Base-by-base conservation (phyloP, 2,888 invertebrate genomes). In the Pediacus dermestoides region DNA sequence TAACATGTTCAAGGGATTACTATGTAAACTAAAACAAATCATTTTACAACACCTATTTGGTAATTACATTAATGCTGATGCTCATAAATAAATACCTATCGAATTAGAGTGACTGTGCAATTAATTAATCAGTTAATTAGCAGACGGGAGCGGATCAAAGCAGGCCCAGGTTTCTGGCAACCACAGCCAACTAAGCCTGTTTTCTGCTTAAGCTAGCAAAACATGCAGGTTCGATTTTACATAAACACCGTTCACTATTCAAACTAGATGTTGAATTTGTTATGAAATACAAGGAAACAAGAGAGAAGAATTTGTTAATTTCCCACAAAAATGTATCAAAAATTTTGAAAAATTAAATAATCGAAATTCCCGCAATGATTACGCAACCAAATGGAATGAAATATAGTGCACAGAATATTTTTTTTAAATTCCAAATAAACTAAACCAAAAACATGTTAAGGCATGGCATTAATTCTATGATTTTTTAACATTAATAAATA, bases 41-140 rank as follows among this genome's bases (percentile, higher is more conserved):
- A 12, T 11, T 34, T 40, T 48, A 39, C 55, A 64, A 66, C 66
- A 66, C 66, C 64, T 66, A 55, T 14, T 13, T 4, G 50, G 55
- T 67, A 65, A 67, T 67, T 64, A 64, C 60, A 63, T 67, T 67
- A 66, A 63, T 63, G 64, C 59, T 60, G 65, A 56, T 67, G 66
- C 65, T 67, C 66, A 67, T 67, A 62, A 66, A 67, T 67, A 67
- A 67, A 64, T 58, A 60, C 56, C 58, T 52, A 61, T 60, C 64
- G 61, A 65, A 67, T 67, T 66, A 65, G 61, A 64, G 61, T 60
- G 64, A 64, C 63, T 65, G 63, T 61, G 67, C 67, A 65, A 67
- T 67, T 68, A 68, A 67, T 67, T 67, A 68, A 68, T 67, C 66
- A 68, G 63, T 54, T 67, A 67, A 68, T 68, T 67, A 67, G 63